Conservation (phyloP, 2,113 vertebrate species). For the Piaya cayana region DNA sequence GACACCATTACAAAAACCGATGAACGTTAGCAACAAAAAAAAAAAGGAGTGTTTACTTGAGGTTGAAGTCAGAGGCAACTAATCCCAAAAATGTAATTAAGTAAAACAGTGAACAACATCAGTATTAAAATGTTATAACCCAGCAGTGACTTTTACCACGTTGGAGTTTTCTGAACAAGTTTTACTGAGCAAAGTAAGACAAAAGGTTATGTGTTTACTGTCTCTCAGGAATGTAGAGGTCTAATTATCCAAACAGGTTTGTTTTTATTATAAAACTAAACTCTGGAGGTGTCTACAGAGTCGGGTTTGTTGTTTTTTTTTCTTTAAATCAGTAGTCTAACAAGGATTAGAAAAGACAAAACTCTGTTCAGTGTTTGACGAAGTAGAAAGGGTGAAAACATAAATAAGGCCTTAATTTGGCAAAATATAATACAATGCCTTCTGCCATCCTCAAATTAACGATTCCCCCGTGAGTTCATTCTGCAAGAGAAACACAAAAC, state of each 20-base stretch:
- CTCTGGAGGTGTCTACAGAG: slow-evolving; percentile 82
- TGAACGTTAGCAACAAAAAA: slow-evolving; percentile 77
- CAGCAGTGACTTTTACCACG: slow-evolving; percentile 62
- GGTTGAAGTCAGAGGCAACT: slow-evolving; percentile 78
- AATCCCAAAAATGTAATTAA: slow-evolving; percentile 76
- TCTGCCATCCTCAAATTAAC: slow-evolving; percentile 75
- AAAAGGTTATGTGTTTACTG: slow-evolving; percentile 77
- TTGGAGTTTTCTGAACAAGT: slow-evolving; percentile 76
- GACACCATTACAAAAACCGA: slow-evolving; percentile 80
- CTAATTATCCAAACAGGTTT: slow-evolving; percentile 81
- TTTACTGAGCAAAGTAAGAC: slow-evolving; percentile 76
- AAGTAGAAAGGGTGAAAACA: slow-evolving; percentile 88
- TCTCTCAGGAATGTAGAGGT: slow-evolving; percentile 83
- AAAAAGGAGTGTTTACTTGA: slow-evolving; percentile 75
- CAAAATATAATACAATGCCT: slow-evolving; percentile 87
- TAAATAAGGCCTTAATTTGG: slow-evolving; percentile 91
- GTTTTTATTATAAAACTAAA: slow-evolving; percentile 83
- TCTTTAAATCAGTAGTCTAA: slow-evolving; percentile 86
- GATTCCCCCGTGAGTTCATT: slow-evolving; percentile 74
- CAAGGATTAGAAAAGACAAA: slow-evolving; percentile 88
- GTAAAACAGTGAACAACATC: slow-evolving; percentile 78
- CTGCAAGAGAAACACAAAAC: slow-evolving; percentile 75
- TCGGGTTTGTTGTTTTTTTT: slow-evolving; percentile 55
- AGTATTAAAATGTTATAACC: slow-evolving; percentile 82
- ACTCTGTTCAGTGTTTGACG: slow-evolving; percentile 86